These are phyloP conservation scores for Drosophila suzukii DNA, from an alignment of 1,140 invertebrate species.

Conservation along the genomic window DNA sequence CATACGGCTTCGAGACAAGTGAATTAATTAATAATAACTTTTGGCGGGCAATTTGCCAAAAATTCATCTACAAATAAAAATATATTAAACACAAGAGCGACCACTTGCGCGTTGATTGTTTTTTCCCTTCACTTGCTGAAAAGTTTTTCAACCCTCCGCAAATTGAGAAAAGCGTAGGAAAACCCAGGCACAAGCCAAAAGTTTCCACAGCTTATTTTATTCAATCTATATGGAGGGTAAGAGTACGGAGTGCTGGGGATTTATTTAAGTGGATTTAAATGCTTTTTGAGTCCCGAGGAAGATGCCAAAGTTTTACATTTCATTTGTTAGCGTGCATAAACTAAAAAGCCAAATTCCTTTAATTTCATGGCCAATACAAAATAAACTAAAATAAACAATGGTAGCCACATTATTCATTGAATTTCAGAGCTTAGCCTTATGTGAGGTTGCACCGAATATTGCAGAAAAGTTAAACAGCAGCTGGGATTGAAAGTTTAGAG, in stretches of 20 bases:
- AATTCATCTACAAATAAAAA: conserved; percentile 1
- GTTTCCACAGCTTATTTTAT: conserved; percentile 49
- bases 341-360: conserved; percentile 48
- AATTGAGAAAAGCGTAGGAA: conserved; percentile 2
- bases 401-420: conserved; percentile 19
- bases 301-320: conserved; percentile 43
- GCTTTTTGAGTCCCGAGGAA: conserved; percentile 16
- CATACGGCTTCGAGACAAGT: conserved; percentile 16
- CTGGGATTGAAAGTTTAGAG: conserved; percentile 8
- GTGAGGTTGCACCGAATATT: background rate
- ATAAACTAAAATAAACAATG: conserved; percentile 5
- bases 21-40: conserved; percentile 76
- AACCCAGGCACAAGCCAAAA: conserved; percentile 59
- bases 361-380: conserved; percentile 47
- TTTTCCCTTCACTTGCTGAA: conserved; percentile 24
- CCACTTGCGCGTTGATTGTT: conserved; percentile 67
- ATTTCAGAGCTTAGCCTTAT: conserved; percentile 10
- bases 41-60: conserved; percentile 33
- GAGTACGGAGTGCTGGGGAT: conserved; percentile 27
- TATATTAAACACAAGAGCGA: conserved; percentile 34
- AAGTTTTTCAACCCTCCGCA: conserved; percentile 30
- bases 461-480: background rate
- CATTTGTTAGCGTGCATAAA: conserved; percentile 51
- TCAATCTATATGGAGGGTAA: conserved; percentile 28
- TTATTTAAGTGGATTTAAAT: conserved; percentile 60